These are phyloP conservation scores for Xenus cinereus DNA, from an alignment of 2,113 vertebrate genomes.

Conservation along the genomic window DNA sequence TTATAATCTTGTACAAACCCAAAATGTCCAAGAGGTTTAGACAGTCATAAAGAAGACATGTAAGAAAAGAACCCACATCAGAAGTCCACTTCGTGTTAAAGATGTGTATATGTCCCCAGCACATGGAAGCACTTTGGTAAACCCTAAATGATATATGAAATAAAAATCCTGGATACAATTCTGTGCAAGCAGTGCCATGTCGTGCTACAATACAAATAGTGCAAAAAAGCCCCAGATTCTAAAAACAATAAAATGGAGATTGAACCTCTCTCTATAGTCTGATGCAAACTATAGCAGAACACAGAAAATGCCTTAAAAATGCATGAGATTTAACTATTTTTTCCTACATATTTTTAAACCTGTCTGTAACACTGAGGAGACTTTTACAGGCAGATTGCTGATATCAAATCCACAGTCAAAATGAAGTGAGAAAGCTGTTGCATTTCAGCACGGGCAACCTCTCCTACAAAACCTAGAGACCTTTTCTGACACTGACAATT, in stretches of 20 bases:
- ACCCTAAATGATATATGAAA: conserved; percentile 34
- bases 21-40: neutral
- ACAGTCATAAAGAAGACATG: neutral
- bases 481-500: neutral
- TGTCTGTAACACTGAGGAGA: neutral
- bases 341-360: neutral
- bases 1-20: neutral
- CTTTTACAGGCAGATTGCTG: neutral
- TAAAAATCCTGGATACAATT: neutral
- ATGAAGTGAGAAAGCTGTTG: neutral
- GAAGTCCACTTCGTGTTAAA: neutral
- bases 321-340: neutral
- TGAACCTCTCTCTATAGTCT: neutral
- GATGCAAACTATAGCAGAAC: neutral
- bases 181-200: neutral
- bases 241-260: neutral
- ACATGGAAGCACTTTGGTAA: neutral
- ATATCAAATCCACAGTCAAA: neutral
- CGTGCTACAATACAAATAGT: neutral
- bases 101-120: neutral
- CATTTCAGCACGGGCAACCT: neutral
- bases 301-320: neutral
- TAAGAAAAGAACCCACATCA: neutral
- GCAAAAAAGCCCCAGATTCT: neutral
- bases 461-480: neutral